Evolutionary conservation across 2,888 invertebrate species (phyloP).

Genomic region (Nezara viridula): DNA sequence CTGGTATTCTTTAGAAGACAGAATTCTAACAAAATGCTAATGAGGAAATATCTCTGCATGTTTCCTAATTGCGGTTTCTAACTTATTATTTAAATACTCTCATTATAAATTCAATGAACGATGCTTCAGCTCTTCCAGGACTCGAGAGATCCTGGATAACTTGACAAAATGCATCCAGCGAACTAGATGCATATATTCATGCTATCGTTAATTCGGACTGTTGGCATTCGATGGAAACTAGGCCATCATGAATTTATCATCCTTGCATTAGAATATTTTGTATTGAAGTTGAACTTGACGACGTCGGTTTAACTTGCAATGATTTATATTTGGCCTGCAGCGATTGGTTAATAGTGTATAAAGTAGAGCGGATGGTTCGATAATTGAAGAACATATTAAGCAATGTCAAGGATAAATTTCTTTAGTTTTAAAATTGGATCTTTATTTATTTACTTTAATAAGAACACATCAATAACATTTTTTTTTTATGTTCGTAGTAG

Average conservation of each 20-base stretch:
- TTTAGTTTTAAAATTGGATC: no score
- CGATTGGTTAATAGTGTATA: neutral
- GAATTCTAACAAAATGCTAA: slow-evolving; percentile 2
- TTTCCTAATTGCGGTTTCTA: neutral
- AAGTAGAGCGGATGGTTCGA: neutral
- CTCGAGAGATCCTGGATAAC: neutral
- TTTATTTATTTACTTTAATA: no score
- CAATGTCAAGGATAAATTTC: neutral
- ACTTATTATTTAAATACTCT: slow-evolving; percentile 2
- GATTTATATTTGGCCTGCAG: neutral
- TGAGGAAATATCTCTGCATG: neutral
- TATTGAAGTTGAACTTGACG: neutral
- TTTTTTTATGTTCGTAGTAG: no score
- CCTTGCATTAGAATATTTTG: neutral
- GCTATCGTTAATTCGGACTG: neutral
- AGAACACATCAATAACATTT: no score
- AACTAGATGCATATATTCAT: slow-evolving; percentile 35
- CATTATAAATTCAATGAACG: neutral
- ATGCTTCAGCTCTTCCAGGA: neutral
- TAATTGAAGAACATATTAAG: neutral
- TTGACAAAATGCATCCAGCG: neutral
- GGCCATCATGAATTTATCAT: slow-evolving; percentile 24
- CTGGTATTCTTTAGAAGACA: neutral
- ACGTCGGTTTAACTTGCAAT: neutral
- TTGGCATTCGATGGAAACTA: neutral